These are phyloP conservation scores for Lophotis ruficrista DNA, from an alignment of 2,113 vertebrate species.

Conservation along the genomic window DNA sequence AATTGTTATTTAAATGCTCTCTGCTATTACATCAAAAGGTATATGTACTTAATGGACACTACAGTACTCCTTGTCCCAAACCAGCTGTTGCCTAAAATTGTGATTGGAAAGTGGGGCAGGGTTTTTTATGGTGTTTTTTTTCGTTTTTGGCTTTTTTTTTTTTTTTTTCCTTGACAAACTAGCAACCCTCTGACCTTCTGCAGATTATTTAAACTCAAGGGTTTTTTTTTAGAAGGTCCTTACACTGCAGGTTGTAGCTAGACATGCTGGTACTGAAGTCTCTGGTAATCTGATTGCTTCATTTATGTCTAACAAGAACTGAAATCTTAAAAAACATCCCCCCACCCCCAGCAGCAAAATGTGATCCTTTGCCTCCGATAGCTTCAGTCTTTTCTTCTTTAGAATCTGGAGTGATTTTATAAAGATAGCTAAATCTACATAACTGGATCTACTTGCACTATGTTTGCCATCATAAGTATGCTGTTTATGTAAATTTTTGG, in stretches of 20 bases:
- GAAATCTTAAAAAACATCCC: neutral
- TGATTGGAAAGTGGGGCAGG: neutral
- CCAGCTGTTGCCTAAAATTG: neutral
- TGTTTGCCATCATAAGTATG: neutral
- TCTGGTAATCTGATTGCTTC: neutral
- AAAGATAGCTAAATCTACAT: neutral
- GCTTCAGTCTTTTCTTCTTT: neutral
- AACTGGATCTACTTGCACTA: neutral
- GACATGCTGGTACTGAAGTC: neutral
- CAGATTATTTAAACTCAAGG: neutral
- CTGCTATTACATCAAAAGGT: neutral
- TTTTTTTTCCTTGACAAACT: neutral
- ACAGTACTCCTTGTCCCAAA: neutral
- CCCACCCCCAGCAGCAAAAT: neutral
- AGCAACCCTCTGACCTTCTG: neutral
- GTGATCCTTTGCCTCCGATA: neutral
- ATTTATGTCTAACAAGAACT: neutral
- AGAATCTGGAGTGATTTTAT: neutral
- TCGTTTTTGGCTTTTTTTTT: fast-evolving
- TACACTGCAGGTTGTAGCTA: neutral
- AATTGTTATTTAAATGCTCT: neutral
- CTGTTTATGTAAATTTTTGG: neutral
- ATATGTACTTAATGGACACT: neutral
- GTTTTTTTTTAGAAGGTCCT: neutral
- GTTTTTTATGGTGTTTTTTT: neutral